These are phyloP conservation scores for Glyptemys insculpta DNA, from an alignment of 2,797 vertebrate species.

Conservation along the genomic window DNA sequence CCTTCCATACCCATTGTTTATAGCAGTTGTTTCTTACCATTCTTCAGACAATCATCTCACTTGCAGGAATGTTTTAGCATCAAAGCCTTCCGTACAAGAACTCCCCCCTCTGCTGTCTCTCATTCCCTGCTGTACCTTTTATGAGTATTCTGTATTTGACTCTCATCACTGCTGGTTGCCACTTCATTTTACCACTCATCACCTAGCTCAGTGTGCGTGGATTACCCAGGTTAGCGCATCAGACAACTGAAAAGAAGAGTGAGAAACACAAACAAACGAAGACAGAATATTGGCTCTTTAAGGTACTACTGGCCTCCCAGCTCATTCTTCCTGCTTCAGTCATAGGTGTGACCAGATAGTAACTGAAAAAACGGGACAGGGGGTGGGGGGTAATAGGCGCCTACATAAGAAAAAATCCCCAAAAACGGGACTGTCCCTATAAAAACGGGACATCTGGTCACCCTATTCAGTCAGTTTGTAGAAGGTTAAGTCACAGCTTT, in stretches of 20 bases:
- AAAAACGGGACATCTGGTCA: too few relatives aligned
- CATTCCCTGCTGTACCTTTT: neutral
- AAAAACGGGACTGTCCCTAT: too few relatives aligned
- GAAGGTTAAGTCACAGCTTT: neutral
- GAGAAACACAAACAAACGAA: neutral
- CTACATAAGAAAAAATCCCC: too few relatives aligned
- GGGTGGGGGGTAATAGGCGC: too few relatives aligned
- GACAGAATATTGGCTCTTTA: neutral
- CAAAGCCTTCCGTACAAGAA: neutral
- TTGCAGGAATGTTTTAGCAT: neutral
- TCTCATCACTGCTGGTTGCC: neutral
- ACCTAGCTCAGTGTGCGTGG: neutral
- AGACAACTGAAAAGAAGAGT: neutral
- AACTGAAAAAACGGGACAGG: too few relatives aligned
- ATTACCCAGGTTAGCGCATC: neutral
- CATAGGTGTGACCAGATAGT: neutral
- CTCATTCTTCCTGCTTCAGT: neutral
- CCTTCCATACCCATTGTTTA: neutral
- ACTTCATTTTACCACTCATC: neutral
- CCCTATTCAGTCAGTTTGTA: neutral
- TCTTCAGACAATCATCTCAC: neutral
- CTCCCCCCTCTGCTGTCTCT: neutral
- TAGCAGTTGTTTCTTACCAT: conserved; percentile 36
- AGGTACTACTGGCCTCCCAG: neutral
- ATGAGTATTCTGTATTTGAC: neutral